These are phyloP conservation scores for Danio aesculapii DNA, from an alignment of 2,797 vertebrate species.

Conservation along the genomic window DNA sequence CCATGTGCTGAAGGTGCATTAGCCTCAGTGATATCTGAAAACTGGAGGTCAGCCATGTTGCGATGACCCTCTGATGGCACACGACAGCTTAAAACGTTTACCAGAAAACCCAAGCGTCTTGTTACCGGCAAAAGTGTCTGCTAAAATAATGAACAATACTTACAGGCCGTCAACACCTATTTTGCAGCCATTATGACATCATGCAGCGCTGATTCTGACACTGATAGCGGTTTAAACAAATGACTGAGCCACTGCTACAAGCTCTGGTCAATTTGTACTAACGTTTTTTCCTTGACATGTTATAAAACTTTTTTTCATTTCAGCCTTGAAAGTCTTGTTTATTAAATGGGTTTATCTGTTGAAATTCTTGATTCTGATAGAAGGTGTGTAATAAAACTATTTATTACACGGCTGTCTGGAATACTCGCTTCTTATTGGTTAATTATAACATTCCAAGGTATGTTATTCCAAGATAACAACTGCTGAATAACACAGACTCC, in stretches of 20 bases:
- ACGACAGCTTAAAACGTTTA: constrained; percentile 16
- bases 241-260: constrained; percentile 28
- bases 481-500: no score
- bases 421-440: no score
- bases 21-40: constrained; percentile 34
- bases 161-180: background rate
- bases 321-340: no score
- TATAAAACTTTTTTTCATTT: no score
- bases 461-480: no score
- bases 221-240: constrained; percentile 20
- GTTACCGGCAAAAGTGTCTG: constrained; percentile 1
- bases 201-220: constrained; percentile 27
- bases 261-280: no score
- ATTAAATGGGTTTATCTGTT: no score
- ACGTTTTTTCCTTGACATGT: no score
- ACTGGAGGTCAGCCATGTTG: background rate
- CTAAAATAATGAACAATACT: constrained; percentile 30
- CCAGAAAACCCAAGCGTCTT: constrained; percentile 31
- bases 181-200: constrained; percentile 26
- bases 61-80: constrained; percentile 18
- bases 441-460: no score
- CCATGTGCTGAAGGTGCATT: constrained; percentile 23
- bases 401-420: no score
- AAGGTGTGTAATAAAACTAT: no score
- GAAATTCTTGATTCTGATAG: no score